Evolutionary conservation across 2,888 invertebrate genomes (phyloP).

Genomic region (Pyralis farinalis): DNA sequence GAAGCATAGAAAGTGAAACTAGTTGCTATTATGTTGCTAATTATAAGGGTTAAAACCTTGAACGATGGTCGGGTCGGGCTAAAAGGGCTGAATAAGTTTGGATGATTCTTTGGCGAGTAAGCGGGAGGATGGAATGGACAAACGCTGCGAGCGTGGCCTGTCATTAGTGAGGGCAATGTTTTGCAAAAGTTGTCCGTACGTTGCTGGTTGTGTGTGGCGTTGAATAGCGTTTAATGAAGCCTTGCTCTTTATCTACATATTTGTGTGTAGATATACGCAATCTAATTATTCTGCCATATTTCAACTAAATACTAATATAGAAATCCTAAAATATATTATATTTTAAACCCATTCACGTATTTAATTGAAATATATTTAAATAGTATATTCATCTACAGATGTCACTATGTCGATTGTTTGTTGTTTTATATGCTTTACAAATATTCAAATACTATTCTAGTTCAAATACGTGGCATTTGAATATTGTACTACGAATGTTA

Average conservation of each 20-base stretch:
- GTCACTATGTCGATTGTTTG: too few relatives aligned
- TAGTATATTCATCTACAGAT: too few relatives aligned
- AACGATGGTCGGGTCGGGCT: constrained; percentile 40
- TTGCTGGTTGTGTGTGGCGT: constrained; percentile 36
- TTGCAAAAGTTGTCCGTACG: constrained; percentile 45
- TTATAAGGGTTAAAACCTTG: constrained; percentile 57
- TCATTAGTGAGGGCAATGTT: constrained; percentile 63
- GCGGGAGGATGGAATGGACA: constrained; percentile 41
- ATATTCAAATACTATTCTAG: too few relatives aligned
- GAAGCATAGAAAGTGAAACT: constrained; percentile 30
- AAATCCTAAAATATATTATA: too few relatives aligned
- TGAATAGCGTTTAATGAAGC: constrained; percentile 57
- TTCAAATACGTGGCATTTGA: too few relatives aligned
- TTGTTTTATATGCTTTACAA: too few relatives aligned
- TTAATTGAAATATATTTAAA: too few relatives aligned
- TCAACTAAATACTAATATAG: too few relatives aligned
- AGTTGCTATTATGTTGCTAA: constrained; percentile 48
- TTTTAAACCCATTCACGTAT: too few relatives aligned
- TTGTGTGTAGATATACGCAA: too few relatives aligned
- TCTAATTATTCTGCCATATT: too few relatives aligned
- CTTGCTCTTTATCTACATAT: constrained; percentile 25
- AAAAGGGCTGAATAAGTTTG: constrained; percentile 63
- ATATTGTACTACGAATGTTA: too few relatives aligned
- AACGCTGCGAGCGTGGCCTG: constrained; percentile 42
- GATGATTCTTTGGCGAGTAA: constrained; percentile 58